Evolutionary conservation across 2,888 invertebrate genomes (phyloP).

Genomic region (Himalopsyche tibetana): DNA sequence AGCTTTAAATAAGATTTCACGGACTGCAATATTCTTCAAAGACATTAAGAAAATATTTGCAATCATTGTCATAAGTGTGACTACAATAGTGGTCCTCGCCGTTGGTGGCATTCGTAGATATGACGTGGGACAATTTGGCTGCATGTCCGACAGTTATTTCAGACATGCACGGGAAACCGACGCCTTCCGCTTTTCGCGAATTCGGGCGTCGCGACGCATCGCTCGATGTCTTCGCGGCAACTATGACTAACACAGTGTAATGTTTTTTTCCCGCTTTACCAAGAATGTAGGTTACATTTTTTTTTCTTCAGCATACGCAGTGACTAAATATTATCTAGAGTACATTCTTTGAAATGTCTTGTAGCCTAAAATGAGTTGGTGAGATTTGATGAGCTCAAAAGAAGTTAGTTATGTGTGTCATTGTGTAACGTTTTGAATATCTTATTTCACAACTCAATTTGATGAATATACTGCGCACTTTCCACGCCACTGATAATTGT

Average conservation of each 20-base stretch:
- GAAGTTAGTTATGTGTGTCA: no score
- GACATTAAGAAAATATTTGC: no score
- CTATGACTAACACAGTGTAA: not conserved
- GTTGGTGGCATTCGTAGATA: not conserved
- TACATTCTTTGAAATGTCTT: slow-evolving; percentile 8
- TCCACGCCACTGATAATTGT: no score
- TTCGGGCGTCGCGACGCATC: slow-evolving; percentile 18
- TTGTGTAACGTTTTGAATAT: no score
- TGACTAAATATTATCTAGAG: not conserved
- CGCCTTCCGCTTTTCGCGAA: slow-evolving; percentile 40
- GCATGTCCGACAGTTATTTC: slow-evolving; percentile 1
- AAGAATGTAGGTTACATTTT: slow-evolving; percentile 14
- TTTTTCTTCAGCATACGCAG: not conserved
- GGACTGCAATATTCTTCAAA: no score
- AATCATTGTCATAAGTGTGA: no score
- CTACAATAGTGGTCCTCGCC: not conserved
- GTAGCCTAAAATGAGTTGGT: no score
- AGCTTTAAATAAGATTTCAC: no score
- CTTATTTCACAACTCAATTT: no score
- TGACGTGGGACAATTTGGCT: slow-evolving; percentile 19
- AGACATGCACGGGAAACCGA: slow-evolving; percentile 32
- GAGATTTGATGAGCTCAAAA: no score
- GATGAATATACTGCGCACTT: no score
- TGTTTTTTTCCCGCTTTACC: not conserved
- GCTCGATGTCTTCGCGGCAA: not conserved